phyloP scores from a whole-genome alignment of 2,113 vertebrate genomes.

The Crocuta crocuta region DNA sequence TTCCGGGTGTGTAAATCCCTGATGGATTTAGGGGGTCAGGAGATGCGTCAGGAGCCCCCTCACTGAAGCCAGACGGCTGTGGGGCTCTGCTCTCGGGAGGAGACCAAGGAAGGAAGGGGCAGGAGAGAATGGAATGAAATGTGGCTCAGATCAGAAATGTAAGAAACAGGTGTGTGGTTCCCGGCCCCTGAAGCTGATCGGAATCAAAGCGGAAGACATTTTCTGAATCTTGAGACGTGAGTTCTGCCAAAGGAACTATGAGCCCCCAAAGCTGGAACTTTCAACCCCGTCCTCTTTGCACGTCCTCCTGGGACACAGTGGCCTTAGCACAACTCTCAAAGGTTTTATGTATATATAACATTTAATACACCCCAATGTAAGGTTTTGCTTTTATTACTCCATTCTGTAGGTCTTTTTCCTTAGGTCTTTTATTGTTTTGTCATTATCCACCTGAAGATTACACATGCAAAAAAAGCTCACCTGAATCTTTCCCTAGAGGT shows the following conservation, averaged over 20 bases:
- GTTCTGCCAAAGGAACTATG: neutral
- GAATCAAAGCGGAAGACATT: neutral
- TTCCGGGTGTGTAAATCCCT: neutral
- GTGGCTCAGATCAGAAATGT: neutral
- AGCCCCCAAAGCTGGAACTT: neutral
- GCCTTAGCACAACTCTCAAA: neutral
- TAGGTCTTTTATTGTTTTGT: neutral
- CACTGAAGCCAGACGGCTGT: too few species aligned
- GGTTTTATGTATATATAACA: neutral
- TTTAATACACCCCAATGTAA: neutral
- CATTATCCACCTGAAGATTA: neutral
- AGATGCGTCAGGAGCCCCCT: too few species aligned
- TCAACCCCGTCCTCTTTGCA: too few species aligned
- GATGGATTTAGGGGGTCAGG: neutral
- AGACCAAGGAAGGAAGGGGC: too few species aligned
- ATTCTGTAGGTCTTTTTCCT: neutral
- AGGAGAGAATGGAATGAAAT: too few species aligned
- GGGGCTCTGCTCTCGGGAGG: too few species aligned
- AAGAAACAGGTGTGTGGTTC: neutral
- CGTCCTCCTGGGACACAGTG: neutral
- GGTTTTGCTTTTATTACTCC: conserved; percentile 12
- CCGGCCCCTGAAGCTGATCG: neutral
- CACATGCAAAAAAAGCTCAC: neutral
- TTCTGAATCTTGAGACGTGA: neutral
- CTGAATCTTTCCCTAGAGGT: neutral